A percentile compares a stretch with the other conserved stretches of the same genome.
Evolutionary conservation across 2,113 vertebrate genomes (phyloP).

Genomic region (Xiphophorus hellerii): DNA sequence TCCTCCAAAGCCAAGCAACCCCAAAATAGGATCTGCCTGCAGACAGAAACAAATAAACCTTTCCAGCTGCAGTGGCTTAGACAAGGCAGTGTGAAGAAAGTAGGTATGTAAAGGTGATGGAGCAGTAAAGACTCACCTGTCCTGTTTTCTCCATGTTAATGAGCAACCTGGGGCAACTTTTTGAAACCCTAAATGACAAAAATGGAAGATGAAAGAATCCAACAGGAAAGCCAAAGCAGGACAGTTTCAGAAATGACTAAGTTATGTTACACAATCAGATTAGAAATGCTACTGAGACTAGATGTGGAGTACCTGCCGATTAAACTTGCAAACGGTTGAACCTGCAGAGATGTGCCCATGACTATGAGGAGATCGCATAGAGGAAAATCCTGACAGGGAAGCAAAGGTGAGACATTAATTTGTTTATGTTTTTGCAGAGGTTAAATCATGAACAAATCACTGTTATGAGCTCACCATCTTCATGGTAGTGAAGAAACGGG

Average conservation of each 20-base stretch:
- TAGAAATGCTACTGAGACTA: background rate
- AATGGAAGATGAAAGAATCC: background rate
- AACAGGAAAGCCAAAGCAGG: background rate
- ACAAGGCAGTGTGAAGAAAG: background rate
- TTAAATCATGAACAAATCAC: background rate
- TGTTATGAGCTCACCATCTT: slow-evolving; percentile 80
- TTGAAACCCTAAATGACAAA: slow-evolving; percentile 80
- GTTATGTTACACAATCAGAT: background rate
- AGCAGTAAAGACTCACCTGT: slow-evolving; percentile 76
- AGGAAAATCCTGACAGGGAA: slow-evolving; percentile 84
- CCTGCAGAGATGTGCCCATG: slow-evolving; percentile 93
- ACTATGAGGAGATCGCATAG: slow-evolving; percentile 89
- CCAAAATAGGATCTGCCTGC: slow-evolving; percentile 84
- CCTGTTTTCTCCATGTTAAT: slow-evolving; percentile 94
- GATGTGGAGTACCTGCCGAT: slow-evolving; percentile 82
- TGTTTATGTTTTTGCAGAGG: background rate
- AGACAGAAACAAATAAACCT: slow-evolving; percentile 4
- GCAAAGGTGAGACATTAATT: background rate
- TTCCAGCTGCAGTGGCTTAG: background rate
- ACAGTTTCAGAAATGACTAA: background rate
- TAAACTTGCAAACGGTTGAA: slow-evolving; percentile 92
- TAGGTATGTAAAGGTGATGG: background rate
- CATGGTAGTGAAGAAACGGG: slow-evolving; percentile 87
- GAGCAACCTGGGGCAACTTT: slow-evolving; percentile 86
- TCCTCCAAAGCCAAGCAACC: slow-evolving; percentile 86